phyloP scores from a whole-genome alignment of 2,113 vertebrate species.

The Oryctolagus cuniculus region DNA sequence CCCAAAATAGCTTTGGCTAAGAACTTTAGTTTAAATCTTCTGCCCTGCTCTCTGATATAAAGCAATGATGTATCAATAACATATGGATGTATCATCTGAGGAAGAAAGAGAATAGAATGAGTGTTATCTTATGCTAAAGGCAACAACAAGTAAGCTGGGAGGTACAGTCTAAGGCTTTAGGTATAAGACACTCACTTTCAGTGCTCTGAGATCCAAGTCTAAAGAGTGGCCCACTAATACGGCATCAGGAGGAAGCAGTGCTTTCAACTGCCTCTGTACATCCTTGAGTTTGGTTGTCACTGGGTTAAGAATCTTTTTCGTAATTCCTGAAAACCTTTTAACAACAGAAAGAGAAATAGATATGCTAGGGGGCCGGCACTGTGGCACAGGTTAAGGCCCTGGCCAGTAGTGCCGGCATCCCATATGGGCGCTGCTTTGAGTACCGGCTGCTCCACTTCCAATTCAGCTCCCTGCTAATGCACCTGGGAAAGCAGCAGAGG shows the following conservation, averaged over 20 bases:
- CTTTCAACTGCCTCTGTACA: conserved; percentile 88
- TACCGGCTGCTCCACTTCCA: no score
- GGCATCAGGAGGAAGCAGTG: conserved; percentile 91
- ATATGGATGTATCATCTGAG: conserved; percentile 93
- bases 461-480: no score
- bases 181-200: conserved; percentile 89
- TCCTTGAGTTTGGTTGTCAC: conserved; percentile 91
- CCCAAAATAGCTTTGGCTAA: conserved; percentile 91
- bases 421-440: no score
- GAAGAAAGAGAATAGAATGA: conserved; percentile 68
- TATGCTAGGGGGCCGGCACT: no score
- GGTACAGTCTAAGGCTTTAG: not conserved
- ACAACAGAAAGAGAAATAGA: conserved; percentile 49
- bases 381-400: no score
- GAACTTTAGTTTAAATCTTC: conserved; percentile 93
- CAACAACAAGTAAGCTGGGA: not conserved
- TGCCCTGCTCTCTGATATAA: conserved; percentile 89
- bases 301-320: conserved; percentile 88
- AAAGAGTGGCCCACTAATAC: conserved; percentile 95
- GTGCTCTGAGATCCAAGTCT: conserved; percentile 90
- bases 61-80: conserved; percentile 95
- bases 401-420: no score
- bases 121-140: conserved; percentile 28
- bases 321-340: conserved; percentile 94
- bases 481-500: no score